Conservation (phyloP, 1,140 invertebrate genomes). For the Aethina tumida region DNA sequence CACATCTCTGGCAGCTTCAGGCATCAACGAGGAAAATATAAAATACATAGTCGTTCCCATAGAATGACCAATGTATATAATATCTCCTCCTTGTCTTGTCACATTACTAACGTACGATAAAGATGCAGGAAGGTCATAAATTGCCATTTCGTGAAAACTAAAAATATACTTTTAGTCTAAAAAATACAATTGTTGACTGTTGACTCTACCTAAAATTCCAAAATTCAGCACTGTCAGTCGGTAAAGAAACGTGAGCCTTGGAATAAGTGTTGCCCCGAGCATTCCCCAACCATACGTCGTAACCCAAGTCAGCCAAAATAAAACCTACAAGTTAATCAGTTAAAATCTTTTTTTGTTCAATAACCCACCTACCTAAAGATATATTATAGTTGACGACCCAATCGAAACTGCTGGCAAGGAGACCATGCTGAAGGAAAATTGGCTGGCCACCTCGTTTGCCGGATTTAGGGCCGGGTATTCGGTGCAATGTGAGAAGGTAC, state of each 20-base stretch:
- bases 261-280: constrained; percentile 55
- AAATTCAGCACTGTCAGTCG: constrained; percentile 41
- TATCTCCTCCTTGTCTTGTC: constrained; percentile 26
- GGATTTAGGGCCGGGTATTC: constrained; percentile 47
- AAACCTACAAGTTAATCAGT: constrained; percentile 51
- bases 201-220: constrained; percentile 54
- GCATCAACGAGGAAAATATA: constrained; percentile 38
- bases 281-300: constrained; percentile 70
- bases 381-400: constrained; percentile 55
- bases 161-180: constrained; percentile 1
- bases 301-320: constrained; percentile 57
- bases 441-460: constrained; percentile 16
- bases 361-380: constrained; percentile 22
- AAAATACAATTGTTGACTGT: constrained; percentile 1
- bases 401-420: constrained; percentile 61
- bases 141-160: constrained; percentile 51
- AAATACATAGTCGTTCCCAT: constrained; percentile 50
- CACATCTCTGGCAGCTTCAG: constrained; percentile 44
- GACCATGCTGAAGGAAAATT: constrained; percentile 52
- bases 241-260: constrained; percentile 36
- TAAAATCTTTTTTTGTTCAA: too few species aligned
- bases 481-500: constrained; percentile 57
- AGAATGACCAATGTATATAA: constrained; percentile 58
- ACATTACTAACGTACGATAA: constrained; percentile 45
- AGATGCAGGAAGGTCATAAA: constrained; percentile 56